Evolutionary conservation across 2,113 vertebrate genomes (phyloP).

Genomic region (Aix galericulata): DNA sequence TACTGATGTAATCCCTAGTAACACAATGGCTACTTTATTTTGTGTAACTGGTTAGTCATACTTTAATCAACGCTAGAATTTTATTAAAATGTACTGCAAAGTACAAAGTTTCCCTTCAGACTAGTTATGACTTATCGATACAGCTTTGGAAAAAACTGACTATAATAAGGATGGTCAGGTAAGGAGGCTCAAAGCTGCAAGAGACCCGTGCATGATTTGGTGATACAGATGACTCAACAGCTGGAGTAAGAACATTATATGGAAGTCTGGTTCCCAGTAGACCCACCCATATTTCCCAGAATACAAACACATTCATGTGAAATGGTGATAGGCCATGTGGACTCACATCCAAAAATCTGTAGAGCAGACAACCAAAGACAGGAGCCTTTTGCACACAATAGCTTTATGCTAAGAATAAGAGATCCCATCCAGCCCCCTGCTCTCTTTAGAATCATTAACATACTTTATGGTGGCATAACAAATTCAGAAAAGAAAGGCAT

Average conservation of each 20-base stretch:
- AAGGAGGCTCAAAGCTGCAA: neutral
- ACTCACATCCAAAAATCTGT: neutral
- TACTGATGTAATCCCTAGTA: neutral
- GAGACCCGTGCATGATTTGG: neutral
- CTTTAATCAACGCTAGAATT: neutral
- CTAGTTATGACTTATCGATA: neutral
- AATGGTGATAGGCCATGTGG: neutral
- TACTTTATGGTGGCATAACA: neutral
- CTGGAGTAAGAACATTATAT: too few relatives aligned
- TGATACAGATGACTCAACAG: too few relatives aligned
- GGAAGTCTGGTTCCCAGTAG: neutral
- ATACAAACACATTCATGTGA: neutral
- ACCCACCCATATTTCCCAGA: neutral
- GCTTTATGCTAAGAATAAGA: neutral
- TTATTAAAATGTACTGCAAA: neutral
- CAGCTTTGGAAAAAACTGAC: neutral
- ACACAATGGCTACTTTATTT: neutral
- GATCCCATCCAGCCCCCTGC: neutral
- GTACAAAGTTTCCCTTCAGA: neutral
- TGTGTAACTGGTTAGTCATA: neutral
- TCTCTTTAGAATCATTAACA: neutral
- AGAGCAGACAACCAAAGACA: neutral
- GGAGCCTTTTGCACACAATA: neutral
- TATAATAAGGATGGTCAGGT: neutral
- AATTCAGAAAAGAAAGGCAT: neutral